Percentiles rank a stretch among this genome's conserved stretches.
These are phyloP conservation scores for Parazoanthus atlanticus DNA, from an alignment of 92 coral and sea anemone species.

Conservation along the genomic window DNA sequence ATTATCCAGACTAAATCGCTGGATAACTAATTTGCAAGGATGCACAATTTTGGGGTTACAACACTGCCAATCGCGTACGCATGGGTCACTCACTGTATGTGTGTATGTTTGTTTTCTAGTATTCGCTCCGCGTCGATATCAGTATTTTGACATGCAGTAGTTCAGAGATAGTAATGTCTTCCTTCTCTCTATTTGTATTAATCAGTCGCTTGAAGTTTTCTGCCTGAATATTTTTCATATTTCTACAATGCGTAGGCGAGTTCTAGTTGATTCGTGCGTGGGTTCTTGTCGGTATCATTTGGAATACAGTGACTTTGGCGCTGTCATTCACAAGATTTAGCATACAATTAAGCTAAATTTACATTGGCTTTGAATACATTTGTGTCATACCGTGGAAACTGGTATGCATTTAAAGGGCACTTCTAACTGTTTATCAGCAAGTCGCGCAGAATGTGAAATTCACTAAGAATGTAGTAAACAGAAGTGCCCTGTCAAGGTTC, in stretches of 20 bases:
- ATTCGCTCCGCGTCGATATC: not conserved
- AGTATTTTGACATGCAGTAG: not conserved
- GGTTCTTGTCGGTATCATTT: not conserved
- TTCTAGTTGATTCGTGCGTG: conserved; percentile 24
- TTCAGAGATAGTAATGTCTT: not conserved
- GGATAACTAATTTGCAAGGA: not conserved
- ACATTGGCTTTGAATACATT: conserved; percentile 30
- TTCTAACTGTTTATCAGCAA: conserved; percentile 18
- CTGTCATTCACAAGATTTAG: conserved; percentile 19
- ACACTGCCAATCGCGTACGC: not conserved
- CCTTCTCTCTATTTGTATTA: not conserved
- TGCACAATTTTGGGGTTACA: too few species aligned
- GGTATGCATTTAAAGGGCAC: conserved; percentile 20
- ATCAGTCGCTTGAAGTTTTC: not conserved
- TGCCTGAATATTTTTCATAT: not conserved
- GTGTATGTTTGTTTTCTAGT: not conserved
- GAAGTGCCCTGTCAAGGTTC: not conserved
- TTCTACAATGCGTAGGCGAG: conserved; percentile 16
- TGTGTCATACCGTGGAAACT: conserved; percentile 13
- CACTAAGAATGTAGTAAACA: not conserved
- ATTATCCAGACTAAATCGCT: not conserved
- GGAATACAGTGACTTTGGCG: not conserved
- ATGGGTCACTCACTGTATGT: not conserved
- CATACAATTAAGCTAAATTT: conserved; percentile 22
- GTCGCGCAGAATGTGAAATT: not conserved